phyloP scores from a whole-genome alignment of 2,113 vertebrate genomes.

The Xenopus borealis region DNA sequence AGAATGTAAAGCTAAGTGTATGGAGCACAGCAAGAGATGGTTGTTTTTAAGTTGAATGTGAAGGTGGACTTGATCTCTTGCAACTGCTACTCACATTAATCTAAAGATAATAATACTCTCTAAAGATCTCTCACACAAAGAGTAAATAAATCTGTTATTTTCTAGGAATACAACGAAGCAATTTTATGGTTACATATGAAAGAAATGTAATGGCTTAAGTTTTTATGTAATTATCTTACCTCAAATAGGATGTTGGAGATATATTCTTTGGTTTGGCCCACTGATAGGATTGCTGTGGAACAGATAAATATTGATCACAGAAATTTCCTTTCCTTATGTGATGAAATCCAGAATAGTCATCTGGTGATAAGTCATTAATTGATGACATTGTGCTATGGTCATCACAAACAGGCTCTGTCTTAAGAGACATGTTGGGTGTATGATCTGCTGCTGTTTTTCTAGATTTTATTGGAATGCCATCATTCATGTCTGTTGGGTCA shows the following conservation, averaged over 20 bases:
- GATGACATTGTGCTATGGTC: constrained; percentile 73
- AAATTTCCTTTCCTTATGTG: constrained; percentile 87
- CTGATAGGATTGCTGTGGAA: constrained; percentile 84
- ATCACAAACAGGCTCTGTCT: constrained; percentile 81
- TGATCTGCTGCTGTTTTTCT: constrained; percentile 84
- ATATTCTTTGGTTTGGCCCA: constrained; percentile 88
- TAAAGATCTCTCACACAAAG: no score
- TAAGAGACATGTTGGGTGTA: constrained; percentile 76
- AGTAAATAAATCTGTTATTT: no score
- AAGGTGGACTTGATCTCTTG: no score
- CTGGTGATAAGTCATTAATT: constrained; percentile 64
- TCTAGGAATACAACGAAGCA: no score
- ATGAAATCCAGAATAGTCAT: constrained; percentile 81
- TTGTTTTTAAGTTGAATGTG: no score
- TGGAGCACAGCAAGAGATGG: no score
- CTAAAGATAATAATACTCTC: no score
- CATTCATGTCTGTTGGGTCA: constrained; percentile 82
- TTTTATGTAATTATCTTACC: constrained; percentile 64
- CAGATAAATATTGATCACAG: constrained; percentile 87
- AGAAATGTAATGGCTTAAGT: no score
- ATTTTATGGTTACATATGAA: no score
- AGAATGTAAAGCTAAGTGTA: no score
- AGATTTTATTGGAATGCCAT: constrained; percentile 88
- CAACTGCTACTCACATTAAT: no score
- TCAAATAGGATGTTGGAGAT: constrained; percentile 74